These are phyloP conservation scores for Leiothrix lutea DNA, from an alignment of 2,113 vertebrate genomes.

Conservation along the genomic window DNA sequence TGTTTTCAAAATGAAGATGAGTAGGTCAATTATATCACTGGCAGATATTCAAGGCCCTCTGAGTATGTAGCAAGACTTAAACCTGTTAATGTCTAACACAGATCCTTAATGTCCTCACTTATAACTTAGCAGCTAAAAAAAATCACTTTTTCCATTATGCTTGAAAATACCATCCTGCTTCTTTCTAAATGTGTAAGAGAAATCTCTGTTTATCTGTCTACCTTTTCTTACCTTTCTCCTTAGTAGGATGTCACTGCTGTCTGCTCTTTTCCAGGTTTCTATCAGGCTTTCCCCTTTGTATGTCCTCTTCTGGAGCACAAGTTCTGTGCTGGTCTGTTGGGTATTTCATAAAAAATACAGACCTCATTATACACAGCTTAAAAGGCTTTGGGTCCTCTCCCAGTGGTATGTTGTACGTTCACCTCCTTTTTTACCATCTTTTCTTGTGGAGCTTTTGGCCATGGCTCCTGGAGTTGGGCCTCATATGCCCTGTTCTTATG, in stretches of 20 bases:
- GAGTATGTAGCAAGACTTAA: background rate
- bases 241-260: background rate
- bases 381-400: background rate
- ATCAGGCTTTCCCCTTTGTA: background rate
- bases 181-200: background rate
- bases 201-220: background rate
- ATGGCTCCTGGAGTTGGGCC: background rate
- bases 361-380: background rate
- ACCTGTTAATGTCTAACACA: background rate
- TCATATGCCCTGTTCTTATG: fast-evolving
- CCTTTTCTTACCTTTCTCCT: background rate
- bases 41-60: background rate
- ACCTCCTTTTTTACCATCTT: fast-evolving
- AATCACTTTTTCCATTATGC: background rate
- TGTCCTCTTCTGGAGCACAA: background rate
- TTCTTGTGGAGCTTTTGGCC: background rate
- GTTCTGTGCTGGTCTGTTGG: background rate
- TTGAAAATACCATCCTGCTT: background rate
- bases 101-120: background rate
- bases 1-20: background rate
- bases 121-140: background rate
- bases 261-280: background rate
- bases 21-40: background rate
- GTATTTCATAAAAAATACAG: background rate
- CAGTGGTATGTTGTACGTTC: background rate